Evolutionary conservation across 2,113 vertebrate genomes (phyloP).

Genomic region (Leucoraja erinaceus): DNA sequence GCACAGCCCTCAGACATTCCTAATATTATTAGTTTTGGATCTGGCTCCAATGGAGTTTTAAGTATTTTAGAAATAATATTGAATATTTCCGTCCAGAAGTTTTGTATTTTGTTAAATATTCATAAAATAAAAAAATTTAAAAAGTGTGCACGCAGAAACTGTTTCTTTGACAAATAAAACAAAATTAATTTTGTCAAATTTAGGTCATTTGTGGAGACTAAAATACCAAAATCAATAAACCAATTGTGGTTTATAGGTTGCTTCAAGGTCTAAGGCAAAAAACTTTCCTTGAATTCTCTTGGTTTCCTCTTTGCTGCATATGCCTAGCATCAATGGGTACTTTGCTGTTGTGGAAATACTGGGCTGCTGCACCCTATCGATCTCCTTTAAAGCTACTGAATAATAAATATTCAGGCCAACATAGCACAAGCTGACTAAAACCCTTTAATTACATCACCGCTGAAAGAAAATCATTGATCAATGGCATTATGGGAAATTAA

Average conservation of each 20-base stretch:
- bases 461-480: constrained; percentile 90
- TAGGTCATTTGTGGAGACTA: background rate
- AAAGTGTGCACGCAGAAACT: no score
- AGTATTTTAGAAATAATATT: no score
- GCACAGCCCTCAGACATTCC: no score
- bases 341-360: constrained; percentile 46
- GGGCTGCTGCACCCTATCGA: constrained; percentile 68
- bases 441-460: constrained; percentile 79
- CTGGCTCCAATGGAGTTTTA: no score
- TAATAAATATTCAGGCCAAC: constrained; percentile 68
- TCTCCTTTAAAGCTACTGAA: constrained; percentile 65
- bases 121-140: no score
- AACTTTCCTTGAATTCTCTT: constrained; percentile 50
- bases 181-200: background rate
- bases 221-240: constrained; percentile 43
- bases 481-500: constrained; percentile 74
- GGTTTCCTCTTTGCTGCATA: constrained; percentile 44
- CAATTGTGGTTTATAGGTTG: constrained; percentile 48
- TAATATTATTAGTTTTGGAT: no score
- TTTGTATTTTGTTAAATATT: no score
- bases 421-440: constrained; percentile 62
- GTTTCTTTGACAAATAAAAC: no score
- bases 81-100: no score
- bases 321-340: constrained; percentile 48
- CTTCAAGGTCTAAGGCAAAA: constrained; percentile 53